phyloP scores from a whole-genome alignment of 2,113 vertebrate species.

The Mustela nigripes region DNA sequence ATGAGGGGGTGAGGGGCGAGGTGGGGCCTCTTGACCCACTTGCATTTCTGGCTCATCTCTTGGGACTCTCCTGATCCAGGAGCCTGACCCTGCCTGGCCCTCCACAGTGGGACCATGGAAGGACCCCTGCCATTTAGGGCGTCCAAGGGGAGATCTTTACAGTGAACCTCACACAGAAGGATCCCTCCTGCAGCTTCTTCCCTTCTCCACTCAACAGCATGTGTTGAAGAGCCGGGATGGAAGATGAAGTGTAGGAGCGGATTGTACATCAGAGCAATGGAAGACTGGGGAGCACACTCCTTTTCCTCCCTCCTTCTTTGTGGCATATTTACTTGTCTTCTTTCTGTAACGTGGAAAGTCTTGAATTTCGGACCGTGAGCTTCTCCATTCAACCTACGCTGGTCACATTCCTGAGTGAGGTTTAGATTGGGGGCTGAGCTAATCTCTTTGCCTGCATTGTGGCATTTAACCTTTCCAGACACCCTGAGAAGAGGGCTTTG shows the following conservation, averaged over 20 bases:
- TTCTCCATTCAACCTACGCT: fast-evolving
- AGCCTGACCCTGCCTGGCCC: neutral
- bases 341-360: neutral
- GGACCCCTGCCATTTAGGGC: too few relatives aligned
- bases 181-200: fast-evolving
- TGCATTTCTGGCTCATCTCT: neutral
- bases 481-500: neutral
- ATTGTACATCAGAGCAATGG: neutral
- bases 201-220: too few relatives aligned
- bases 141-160: fast-evolving
- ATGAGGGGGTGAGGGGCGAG: neutral
- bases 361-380: neutral
- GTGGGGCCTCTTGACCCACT: fast-evolving
- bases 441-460: neutral
- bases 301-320: neutral
- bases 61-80: too few relatives aligned
- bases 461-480: neutral
- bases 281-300: fast-evolving
- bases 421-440: neutral
- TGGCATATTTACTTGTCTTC: neutral
- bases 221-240: neutral
- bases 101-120: fast-evolving
- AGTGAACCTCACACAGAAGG: fast-evolving
- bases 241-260: neutral
- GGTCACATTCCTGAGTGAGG: fast-evolving